These are phyloP conservation scores for Hapalemur alaotrensis DNA, from an alignment of 2,797 vertebrate species.

Conservation along the genomic window DNA sequence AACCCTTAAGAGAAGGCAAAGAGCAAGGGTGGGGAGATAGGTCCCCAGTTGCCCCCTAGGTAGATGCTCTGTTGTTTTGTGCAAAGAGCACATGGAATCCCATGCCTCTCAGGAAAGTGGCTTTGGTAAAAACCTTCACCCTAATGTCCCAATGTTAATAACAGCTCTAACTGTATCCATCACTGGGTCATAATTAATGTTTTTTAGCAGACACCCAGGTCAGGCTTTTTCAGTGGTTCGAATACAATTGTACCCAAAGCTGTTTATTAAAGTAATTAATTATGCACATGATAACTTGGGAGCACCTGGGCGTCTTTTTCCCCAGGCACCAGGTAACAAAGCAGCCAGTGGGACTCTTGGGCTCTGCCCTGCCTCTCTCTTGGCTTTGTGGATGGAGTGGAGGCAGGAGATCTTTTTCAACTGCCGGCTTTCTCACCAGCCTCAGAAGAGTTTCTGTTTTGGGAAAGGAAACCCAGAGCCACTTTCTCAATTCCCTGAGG, in stretches of 20 bases:
- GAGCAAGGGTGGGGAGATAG: neutral
- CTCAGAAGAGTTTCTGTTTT: neutral
- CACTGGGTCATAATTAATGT: neutral
- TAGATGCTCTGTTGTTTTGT: too few relatives aligned
- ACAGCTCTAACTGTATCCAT: neutral
- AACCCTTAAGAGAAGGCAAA: neutral
- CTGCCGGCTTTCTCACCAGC: neutral
- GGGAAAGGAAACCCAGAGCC: neutral
- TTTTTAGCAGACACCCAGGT: neutral
- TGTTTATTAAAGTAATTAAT: neutral
- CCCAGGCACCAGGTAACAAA: neutral
- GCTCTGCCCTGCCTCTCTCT: neutral
- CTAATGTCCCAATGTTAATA: neutral
- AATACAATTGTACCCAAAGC: neutral
- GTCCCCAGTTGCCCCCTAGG: too few relatives aligned
- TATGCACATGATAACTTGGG: neutral
- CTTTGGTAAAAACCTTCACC: neutral
- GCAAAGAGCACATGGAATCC: neutral
- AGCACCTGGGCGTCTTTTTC: neutral
- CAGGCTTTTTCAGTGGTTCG: neutral
- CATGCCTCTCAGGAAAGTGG: neutral
- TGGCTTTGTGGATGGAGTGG: neutral
- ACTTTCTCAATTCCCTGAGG: neutral
- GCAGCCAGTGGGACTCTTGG: neutral
- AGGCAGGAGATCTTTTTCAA: neutral